Percentiles rank a stretch among this genome's conserved stretches.
Evolutionary conservation across 2,888 invertebrate species (phyloP).

Genomic region (Stenotaenia linearis): DNA sequence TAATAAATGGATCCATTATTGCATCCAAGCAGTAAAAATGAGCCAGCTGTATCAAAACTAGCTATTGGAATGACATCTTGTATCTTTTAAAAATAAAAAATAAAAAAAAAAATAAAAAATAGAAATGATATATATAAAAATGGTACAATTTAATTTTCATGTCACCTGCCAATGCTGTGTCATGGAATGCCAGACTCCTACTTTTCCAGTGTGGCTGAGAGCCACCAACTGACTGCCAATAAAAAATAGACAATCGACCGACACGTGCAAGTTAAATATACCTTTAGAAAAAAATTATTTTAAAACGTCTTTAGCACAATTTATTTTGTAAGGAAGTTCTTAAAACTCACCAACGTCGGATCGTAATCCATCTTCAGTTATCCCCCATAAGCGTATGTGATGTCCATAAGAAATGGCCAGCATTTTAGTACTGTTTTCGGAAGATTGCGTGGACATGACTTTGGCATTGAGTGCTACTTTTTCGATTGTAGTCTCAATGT

Average conservation of each 20-base stretch:
- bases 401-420: conserved; percentile 73
- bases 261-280: conserved; percentile 83
- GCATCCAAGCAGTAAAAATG: conserved; percentile 88
- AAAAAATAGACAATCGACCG: conserved; percentile 93
- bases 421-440: conserved; percentile 61
- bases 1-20: conserved; percentile 95
- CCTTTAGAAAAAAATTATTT: too few relatives aligned
- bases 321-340: too few relatives aligned
- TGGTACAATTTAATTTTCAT: too few relatives aligned
- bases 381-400: conserved; percentile 71
- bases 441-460: conserved; percentile 43
- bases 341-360: conserved; percentile 70
- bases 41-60: conserved; percentile 94
- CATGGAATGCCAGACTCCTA: conserved; percentile 99
- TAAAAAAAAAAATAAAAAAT: not conserved
- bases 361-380: conserved; percentile 67
- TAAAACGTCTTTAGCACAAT: too few relatives aligned
- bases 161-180: conserved; percentile 94
- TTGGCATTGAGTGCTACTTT: conserved; percentile 79
- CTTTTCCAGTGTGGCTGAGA: conserved; percentile 81
- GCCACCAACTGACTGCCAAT: conserved; percentile 98
- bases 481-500: conserved; percentile 82
- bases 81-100: conserved; percentile 50
- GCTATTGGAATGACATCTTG: conserved; percentile 93
- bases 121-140: too few relatives aligned